Evolutionary conservation across 2,797 vertebrate species (phyloP).

Genomic region (Malurus splendens): DNA sequence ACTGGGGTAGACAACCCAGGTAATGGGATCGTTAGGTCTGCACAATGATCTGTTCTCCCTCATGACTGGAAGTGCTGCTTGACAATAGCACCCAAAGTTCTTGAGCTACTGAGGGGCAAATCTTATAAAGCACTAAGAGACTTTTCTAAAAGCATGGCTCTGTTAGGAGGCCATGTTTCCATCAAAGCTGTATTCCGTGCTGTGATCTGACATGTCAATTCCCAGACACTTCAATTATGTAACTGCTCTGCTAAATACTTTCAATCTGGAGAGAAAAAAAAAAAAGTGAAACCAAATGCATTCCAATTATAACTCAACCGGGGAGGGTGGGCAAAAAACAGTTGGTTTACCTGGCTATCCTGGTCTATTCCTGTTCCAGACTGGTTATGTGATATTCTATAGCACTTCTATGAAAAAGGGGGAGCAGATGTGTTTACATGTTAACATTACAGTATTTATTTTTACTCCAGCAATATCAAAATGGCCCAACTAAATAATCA

Average conservation of each 20-base stretch:
- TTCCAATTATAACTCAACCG: not conserved
- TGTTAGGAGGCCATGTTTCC: not conserved
- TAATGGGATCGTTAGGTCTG: conserved; percentile 65
- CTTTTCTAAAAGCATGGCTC: not conserved
- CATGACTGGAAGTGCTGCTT: conserved; percentile 63
- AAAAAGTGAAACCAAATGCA: not conserved
- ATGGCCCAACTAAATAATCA: conserved; percentile 72
- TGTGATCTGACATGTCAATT: not conserved
- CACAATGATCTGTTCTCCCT: conserved; percentile 58
- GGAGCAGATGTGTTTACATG: conserved; percentile 49
- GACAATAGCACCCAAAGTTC: conserved; percentile 3
- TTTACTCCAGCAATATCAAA: conserved; percentile 70
- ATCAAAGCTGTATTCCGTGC: not conserved
- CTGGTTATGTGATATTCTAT: not conserved
- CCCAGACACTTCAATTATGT: conserved; percentile 33
- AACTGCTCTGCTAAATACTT: conserved; percentile 62
- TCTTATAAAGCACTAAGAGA: not conserved
- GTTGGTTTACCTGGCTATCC: not conserved
- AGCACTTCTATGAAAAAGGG: conserved; percentile 61
- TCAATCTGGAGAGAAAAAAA: not conserved
- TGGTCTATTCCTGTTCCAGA: not conserved
- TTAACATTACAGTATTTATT: conserved; percentile 71
- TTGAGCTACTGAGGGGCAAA: not conserved
- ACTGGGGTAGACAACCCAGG: conserved; percentile 96
- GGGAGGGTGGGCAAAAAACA: fast-evolving